Conservation (phyloP, 1,140 invertebrate genomes). For the Drosophila punjabiensis region DNA sequence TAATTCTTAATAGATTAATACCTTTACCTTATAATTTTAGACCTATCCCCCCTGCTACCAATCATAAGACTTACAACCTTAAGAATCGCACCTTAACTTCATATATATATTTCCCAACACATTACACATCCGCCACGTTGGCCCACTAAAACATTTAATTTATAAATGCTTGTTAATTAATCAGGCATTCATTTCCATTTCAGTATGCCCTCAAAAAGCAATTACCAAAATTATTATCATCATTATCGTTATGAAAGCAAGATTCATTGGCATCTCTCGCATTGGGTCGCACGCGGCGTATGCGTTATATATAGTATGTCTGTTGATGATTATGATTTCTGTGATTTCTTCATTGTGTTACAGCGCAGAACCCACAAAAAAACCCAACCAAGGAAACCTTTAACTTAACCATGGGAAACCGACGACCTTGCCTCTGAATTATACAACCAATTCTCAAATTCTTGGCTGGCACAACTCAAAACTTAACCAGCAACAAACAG, state of each 20-base stretch:
- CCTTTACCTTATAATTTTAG: background rate
- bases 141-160: conserved; percentile 33
- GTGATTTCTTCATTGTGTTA: conserved; percentile 29
- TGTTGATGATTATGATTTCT: background rate
- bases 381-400: conserved; percentile 2
- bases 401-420: conserved; percentile 41
- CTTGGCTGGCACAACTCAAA: conserved; percentile 22
- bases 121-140: conserved; percentile 38
- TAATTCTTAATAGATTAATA: background rate
- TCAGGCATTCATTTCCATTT: conserved; percentile 23
- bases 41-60: background rate
- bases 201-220: conserved; percentile 35
- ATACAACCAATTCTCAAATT: conserved; percentile 47
- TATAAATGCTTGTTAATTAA: conserved; percentile 45
- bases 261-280: conserved; percentile 10
- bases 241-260: conserved; percentile 34
- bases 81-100: background rate
- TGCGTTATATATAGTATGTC: conserved; percentile 37
- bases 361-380: conserved; percentile 10
- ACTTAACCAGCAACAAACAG: conserved; percentile 33
- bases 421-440: conserved; percentile 41
- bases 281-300: conserved; percentile 36
- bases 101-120: background rate
- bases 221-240: conserved; percentile 57
- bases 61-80: background rate